Base-by-base conservation (phyloP, 1,140 invertebrate species). In the Pemphigus obesinymphae region DNA sequence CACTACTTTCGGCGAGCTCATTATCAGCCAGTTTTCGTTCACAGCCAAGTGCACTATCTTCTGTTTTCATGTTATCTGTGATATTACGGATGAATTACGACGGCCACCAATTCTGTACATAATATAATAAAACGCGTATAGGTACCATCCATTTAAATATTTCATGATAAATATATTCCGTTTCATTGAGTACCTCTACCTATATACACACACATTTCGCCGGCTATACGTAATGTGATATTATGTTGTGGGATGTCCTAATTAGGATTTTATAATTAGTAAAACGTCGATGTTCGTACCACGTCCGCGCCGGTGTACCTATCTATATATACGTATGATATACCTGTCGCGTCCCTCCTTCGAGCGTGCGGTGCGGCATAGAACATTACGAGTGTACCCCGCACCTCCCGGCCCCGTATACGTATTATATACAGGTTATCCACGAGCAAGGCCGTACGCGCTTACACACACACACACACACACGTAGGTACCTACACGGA, bases 251-350 rank as follows among this genome's bases (percentile, higher is more conserved):
- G 76, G 53, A 61, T 63, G 76, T 80, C 76, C 76, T 80, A 80
- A 80, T 80, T 80, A 80, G 76, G 76, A 80, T 80, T 80, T 80
- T 80, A 61, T 80, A 80, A 80, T 80, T 80, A 80, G 76, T 80
- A 80, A 80, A 80, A 80, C 76, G 53, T 80, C 76, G 55, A 80
- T 80, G 76, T 61, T 43, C 53, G 8, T 31, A 50, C 70, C 70
- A 15, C 70, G 70, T 31, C 26, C 66, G 11, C 11, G 66, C 11
- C 7, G 10, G 37, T 7, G 1, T 70, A 66, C 2, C 1, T 26
- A 26, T 55, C 11, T 55, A 23, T 55, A 23, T 55, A 26, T 26
- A 20, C 26, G 26, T 23, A 7, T 37, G 6, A n/a, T 45, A 11
- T 45, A 45, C 10, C n/a, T n/a, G n/a, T n/a, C n/a, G n/a, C n/a